Evolutionary conservation across 1,140 invertebrate species (phyloP).

Genomic region (Mesaphorura yosii): DNA sequence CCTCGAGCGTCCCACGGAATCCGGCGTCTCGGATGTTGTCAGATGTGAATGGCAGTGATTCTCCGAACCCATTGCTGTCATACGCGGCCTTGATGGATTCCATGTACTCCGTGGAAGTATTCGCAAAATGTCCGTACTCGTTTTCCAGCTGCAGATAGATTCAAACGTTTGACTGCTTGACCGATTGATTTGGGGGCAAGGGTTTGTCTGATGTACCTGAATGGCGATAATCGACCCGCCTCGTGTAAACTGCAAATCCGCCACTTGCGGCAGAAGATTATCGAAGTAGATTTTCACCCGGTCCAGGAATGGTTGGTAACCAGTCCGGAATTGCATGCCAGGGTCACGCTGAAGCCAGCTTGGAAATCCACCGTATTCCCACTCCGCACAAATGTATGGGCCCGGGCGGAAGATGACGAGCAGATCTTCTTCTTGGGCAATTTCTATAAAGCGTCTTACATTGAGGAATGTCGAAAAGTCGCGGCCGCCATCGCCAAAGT

Average conservation of each 20-base stretch:
- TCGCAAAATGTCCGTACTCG: slow-evolving; percentile 39
- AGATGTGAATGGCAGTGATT: slow-evolving; percentile 39
- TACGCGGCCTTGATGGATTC: slow-evolving; percentile 33
- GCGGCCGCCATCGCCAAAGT: slow-evolving; percentile 30
- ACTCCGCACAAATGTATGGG: slow-evolving; percentile 47
- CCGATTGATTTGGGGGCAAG: not conserved
- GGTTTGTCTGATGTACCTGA: slow-evolving; percentile 32
- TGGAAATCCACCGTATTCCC: slow-evolving; percentile 39
- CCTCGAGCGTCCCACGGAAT: slow-evolving; percentile 3
- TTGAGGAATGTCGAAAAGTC: slow-evolving; percentile 31
- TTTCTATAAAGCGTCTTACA: slow-evolving; percentile 32
- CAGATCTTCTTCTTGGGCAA: slow-evolving; percentile 36
- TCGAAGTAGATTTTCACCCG: slow-evolving; percentile 41
- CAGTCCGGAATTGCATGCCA: slow-evolving; percentile 42
- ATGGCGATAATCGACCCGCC: slow-evolving; percentile 48
- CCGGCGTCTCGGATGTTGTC: slow-evolving; percentile 17
- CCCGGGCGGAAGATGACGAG: slow-evolving; percentile 38
- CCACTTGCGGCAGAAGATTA: slow-evolving; percentile 39
- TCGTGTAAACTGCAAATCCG: slow-evolving; percentile 42
- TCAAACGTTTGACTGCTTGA: not conserved
- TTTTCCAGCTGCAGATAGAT: slow-evolving; percentile 40
- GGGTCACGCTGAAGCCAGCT: slow-evolving; percentile 41
- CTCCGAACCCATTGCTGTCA: slow-evolving; percentile 33
- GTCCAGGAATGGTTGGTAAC: slow-evolving; percentile 39
- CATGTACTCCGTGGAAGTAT: slow-evolving; percentile 35